Percentiles rank a stretch among this genome's conserved stretches.
These are phyloP conservation scores for Phortica variegata DNA, from an alignment of 1,140 invertebrate genomes.

Conservation along the genomic window DNA sequence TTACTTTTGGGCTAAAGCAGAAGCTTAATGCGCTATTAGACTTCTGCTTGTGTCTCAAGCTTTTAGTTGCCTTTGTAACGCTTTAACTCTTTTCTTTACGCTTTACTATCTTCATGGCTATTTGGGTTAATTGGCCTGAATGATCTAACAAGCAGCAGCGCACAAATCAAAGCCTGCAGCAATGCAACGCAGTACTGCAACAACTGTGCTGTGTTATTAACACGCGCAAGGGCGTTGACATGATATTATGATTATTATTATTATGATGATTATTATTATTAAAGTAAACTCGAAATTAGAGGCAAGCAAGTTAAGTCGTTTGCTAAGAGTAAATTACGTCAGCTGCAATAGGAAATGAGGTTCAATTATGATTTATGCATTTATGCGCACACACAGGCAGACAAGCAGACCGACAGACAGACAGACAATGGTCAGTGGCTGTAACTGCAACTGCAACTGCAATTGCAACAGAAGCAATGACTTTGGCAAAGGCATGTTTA, in stretches of 20 bases:
- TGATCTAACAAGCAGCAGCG: too few relatives aligned
- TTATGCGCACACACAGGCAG: slow-evolving; percentile 12
- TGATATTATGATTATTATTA: too few relatives aligned
- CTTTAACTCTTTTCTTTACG: slow-evolving; percentile 4
- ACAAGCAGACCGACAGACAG: not conserved
- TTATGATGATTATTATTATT: slow-evolving; percentile 50
- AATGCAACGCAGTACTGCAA: not conserved
- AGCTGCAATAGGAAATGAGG: slow-evolving; percentile 52
- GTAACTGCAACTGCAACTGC: slow-evolving; percentile 6
- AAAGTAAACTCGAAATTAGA: slow-evolving; percentile 44
- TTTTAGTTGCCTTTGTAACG: too few relatives aligned
- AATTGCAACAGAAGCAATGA: too few relatives aligned
- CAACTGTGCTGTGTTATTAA: slow-evolving; percentile 11
- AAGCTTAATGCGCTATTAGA: too few relatives aligned
- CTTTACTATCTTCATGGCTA: not conserved
- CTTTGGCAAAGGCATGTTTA: slow-evolving; percentile 53
- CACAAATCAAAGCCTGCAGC: slow-evolving; percentile 1
- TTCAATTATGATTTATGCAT: slow-evolving; percentile 46
- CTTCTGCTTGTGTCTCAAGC: too few relatives aligned
- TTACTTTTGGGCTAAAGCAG: too few relatives aligned
- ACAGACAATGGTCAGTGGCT: slow-evolving; percentile 1
- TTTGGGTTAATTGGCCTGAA: too few relatives aligned
- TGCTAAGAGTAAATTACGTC: slow-evolving; percentile 36
- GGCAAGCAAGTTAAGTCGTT: not conserved
- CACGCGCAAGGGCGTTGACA: too few relatives aligned